A percentile compares a stretch with the other conserved stretches of the same genome.
These are phyloP conservation scores for Stegodyphus dumicola DNA, from an alignment of 1,140 invertebrate species.

Conservation along the genomic window DNA sequence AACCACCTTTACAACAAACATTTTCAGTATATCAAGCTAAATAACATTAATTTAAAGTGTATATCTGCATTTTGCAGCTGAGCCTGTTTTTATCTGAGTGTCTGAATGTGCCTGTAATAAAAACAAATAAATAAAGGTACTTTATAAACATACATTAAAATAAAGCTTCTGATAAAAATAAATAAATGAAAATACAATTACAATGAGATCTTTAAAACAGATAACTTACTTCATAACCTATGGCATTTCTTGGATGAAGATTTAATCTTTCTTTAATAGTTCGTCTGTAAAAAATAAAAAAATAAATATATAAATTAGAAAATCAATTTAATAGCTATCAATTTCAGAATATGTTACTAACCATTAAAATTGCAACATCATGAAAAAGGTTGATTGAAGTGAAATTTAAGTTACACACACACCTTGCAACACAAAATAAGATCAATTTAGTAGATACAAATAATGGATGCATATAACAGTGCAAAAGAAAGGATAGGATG, in stretches of 20 bases:
- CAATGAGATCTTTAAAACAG: neutral
- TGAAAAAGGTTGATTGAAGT: too few species aligned
- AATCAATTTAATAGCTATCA: too few species aligned
- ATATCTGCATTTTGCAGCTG: constrained; percentile 30
- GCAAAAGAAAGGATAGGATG: too few species aligned
- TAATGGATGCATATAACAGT: too few species aligned
- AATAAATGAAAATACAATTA: neutral
- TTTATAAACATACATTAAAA: neutral
- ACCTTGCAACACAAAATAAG: too few species aligned
- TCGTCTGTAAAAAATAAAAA: neutral
- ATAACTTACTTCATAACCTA: constrained; percentile 37
- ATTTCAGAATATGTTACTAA: too few species aligned
- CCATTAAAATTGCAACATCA: too few species aligned
- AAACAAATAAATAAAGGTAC: neutral
- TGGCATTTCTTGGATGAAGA: constrained; percentile 17
- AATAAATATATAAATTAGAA: neutral
- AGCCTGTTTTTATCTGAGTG: constrained; percentile 43
- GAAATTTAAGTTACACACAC: too few species aligned
- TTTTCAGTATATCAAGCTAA: constrained; percentile 4
- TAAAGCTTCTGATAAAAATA: neutral
- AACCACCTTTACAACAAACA: constrained; percentile 7
- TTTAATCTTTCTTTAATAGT: constrained; percentile 48
- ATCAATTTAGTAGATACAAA: too few species aligned
- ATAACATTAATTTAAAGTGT: constrained; percentile 9
- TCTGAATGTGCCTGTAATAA: constrained; percentile 33